Conservation (phyloP, 2,113 vertebrate genomes). For the Heterotis niloticus region DNA sequence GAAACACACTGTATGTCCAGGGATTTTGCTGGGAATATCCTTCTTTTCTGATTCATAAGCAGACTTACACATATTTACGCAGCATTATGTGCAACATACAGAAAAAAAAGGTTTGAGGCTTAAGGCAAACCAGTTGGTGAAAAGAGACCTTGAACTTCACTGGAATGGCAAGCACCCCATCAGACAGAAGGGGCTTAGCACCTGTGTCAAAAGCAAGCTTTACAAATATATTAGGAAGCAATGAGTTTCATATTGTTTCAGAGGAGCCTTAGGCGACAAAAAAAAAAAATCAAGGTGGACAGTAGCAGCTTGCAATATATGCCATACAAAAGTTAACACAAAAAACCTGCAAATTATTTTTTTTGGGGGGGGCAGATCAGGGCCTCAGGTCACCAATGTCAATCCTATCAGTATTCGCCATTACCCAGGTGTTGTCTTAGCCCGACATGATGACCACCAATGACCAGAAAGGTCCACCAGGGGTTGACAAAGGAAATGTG, state of each 20-base stretch:
- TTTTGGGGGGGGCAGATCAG: no score
- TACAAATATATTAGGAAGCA: neutral
- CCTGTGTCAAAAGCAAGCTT: neutral
- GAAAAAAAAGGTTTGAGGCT: neutral
- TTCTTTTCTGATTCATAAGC: constrained; percentile 14
- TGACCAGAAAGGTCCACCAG: no score
- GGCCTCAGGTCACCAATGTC: no score
- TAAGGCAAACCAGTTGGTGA: neutral
- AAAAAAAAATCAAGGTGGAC: no score
- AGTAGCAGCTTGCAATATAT: no score
- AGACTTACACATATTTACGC: neutral
- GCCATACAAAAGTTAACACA: no score
- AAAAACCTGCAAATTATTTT: no score
- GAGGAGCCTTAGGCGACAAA: no score
- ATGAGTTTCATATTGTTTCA: neutral
- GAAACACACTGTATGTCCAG: neutral
- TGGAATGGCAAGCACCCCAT: neutral
- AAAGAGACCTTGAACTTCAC: neutral
- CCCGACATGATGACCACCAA: no score
- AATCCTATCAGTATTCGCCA: no score
- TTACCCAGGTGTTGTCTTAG: no score
- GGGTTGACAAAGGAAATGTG: no score
- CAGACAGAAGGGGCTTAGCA: neutral
- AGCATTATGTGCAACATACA: neutral
- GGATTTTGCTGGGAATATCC: constrained; percentile 8